A percentile compares a stretch with the other conserved stretches of the same genome.
These are phyloP conservation scores for Phoebastria nigripes DNA, from an alignment of 2,797 vertebrate species.

Conservation along the genomic window DNA sequence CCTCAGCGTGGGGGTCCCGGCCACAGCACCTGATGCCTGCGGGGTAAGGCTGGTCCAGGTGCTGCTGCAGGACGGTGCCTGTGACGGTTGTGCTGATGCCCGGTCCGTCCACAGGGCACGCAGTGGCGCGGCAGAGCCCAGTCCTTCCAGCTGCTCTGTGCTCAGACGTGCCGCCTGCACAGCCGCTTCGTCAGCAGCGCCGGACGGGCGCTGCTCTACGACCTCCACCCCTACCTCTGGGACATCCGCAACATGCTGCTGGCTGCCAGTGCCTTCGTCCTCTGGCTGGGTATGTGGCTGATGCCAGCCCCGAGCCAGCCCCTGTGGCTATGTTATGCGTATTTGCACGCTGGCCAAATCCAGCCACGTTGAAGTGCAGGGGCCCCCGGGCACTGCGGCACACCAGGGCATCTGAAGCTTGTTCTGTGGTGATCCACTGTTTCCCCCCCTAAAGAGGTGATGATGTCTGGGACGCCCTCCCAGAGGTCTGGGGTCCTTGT, in stretches of 20 bases:
- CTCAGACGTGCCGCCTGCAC: conserved; percentile 78
- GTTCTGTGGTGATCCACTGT: neutral
- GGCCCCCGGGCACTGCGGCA: accelerated
- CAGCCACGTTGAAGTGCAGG: accelerated
- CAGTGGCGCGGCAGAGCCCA: conserved; percentile 77
- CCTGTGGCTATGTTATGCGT: accelerated
- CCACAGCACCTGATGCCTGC: conserved; percentile 59
- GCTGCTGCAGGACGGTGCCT: accelerated
- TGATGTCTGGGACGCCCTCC: neutral
- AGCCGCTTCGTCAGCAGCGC: conserved; percentile 78
- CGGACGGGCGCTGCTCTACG: conserved; percentile 81
- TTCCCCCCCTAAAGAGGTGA: neutral
- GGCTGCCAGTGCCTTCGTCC: conserved; percentile 82
- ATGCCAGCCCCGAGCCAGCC: neutral
- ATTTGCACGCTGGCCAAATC: neutral
- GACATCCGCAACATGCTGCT: conserved; percentile 84
- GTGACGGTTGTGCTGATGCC: accelerated
- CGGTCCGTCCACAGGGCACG: conserved; percentile 46
- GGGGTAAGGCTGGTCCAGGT: conserved; percentile 63
- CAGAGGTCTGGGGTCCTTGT: neutral
- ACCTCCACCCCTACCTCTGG: conserved; percentile 89
- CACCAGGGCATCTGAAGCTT: neutral
- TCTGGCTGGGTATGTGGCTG: conserved; percentile 81
- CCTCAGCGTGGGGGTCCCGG: conserved; percentile 74
- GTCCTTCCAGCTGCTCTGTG: conserved; percentile 76